Conservation (phyloP, 2,888 invertebrate genomes). For the Epinotia ramella region DNA sequence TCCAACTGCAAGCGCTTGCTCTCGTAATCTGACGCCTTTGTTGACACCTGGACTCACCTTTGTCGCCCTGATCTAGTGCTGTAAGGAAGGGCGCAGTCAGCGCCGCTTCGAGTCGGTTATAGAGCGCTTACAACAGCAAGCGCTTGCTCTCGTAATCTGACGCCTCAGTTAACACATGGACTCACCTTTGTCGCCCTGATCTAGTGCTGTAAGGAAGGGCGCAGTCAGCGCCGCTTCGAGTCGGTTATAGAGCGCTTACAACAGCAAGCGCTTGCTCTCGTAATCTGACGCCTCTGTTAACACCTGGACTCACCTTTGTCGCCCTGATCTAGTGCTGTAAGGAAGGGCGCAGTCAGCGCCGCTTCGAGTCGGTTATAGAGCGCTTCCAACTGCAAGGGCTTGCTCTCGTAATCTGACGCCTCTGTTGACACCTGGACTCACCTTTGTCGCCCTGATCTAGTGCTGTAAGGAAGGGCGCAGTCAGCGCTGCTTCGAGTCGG, state of each 20-base stretch:
- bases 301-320: background rate
- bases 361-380: conserved; percentile 97
- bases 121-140: conserved; percentile 90
- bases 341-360: conserved; percentile 93
- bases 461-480: conserved; percentile 94
- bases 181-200: conserved; percentile 64
- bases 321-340: conserved; percentile 91
- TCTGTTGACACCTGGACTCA: conserved; percentile 71
- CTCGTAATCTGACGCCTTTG: conserved; percentile 86
- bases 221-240: conserved; percentile 87
- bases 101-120: background rate
- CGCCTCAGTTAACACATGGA: background rate
- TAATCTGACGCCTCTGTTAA: conserved; percentile 81
- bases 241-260: conserved; percentile 81
- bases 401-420: conserved; percentile 89
- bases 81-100: conserved; percentile 95
- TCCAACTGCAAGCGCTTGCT: conserved; percentile 92
- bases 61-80: conserved; percentile 88
- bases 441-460: conserved; percentile 85
- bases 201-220: conserved; percentile 94
- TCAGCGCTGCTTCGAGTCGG: conserved; percentile 81
- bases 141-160: conserved; percentile 89
- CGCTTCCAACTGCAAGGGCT: conserved; percentile 92
- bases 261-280: conserved; percentile 89
- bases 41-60: background rate